phyloP scores from a whole-genome alignment of 2,888 invertebrate genomes.

The Sarcophaga variegata region DNA sequence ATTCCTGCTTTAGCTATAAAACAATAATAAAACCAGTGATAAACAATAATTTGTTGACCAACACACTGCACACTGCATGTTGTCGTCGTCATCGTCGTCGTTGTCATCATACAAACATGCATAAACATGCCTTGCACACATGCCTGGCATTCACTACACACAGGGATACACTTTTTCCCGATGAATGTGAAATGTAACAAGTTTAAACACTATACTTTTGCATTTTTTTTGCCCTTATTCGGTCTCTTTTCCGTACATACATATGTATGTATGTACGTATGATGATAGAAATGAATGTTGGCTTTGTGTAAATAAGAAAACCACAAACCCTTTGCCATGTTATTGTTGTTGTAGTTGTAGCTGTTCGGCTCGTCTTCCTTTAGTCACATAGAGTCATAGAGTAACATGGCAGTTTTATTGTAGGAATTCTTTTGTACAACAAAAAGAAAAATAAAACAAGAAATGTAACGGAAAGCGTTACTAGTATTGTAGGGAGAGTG shows the following conservation, averaged over 20 bases:
- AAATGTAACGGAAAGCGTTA: too few species aligned
- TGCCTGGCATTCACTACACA: background rate
- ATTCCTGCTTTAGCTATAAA: slow-evolving; percentile 12
- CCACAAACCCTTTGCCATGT: slow-evolving; percentile 46
- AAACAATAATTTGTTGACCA: slow-evolving; percentile 68
- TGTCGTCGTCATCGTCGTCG: too few species aligned
- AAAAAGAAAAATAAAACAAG: too few species aligned
- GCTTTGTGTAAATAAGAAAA: slow-evolving; percentile 47
- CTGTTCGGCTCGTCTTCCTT: background rate
- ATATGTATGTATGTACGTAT: background rate
- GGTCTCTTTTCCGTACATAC: background rate
- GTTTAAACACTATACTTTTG: background rate
- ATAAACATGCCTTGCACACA: background rate
- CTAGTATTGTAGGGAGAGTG: background rate
- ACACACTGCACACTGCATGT: background rate
- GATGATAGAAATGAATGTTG: slow-evolving; percentile 50
- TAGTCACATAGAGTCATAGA: background rate
- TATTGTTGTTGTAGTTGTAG: background rate
- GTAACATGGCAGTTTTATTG: background rate
- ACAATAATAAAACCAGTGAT: slow-evolving; percentile 35
- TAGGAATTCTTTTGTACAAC: background rate
- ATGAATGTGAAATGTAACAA: slow-evolving; percentile 41
- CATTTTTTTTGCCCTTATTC: background rate
- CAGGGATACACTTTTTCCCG: background rate
- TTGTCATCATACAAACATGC: background rate